Evolutionary conservation across 2,888 invertebrate genomes (phyloP).

Genomic region (Zeuzera pyrina): DNA sequence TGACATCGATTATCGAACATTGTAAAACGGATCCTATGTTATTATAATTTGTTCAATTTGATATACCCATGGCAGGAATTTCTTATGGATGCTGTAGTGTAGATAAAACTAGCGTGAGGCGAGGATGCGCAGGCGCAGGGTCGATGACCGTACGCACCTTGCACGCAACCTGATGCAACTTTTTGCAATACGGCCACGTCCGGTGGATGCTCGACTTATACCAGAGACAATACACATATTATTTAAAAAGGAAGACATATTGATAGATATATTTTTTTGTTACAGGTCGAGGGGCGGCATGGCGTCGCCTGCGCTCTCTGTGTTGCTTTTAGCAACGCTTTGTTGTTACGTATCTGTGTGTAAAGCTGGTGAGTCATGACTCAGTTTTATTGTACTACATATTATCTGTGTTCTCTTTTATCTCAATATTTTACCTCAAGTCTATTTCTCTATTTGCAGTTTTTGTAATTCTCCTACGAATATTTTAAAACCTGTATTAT

Average conservation of each 20-base stretch:
- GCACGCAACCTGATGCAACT: background rate
- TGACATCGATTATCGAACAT: too few relatives aligned
- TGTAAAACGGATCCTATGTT: too few relatives aligned
- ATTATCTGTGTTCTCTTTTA: too few relatives aligned
- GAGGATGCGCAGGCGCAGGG: constrained; percentile 5
- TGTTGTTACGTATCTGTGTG: constrained; percentile 10
- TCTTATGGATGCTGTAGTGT: background rate
- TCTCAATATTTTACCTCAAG: too few relatives aligned
- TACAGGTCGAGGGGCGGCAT: constrained; percentile 39
- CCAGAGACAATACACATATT: background rate
- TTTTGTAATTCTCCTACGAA: too few relatives aligned
- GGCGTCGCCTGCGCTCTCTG: constrained; percentile 30
- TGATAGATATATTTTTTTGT: constrained; percentile 12
- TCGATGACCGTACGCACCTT: background rate
- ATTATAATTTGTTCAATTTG: background rate
- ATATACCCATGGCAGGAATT: background rate
- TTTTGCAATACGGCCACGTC: background rate
- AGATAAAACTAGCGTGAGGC: background rate
- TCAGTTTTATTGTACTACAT: too few relatives aligned
- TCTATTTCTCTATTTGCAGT: too few relatives aligned
- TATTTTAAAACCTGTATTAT: too few relatives aligned
- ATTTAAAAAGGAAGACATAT: background rate
- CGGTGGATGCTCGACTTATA: background rate
- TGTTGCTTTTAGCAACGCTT: constrained; percentile 20
- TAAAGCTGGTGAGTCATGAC: constrained; percentile 19